These are phyloP conservation scores for Archivesica marissinica DNA, from an alignment of 1,140 invertebrate species.

Conservation along the genomic window DNA sequence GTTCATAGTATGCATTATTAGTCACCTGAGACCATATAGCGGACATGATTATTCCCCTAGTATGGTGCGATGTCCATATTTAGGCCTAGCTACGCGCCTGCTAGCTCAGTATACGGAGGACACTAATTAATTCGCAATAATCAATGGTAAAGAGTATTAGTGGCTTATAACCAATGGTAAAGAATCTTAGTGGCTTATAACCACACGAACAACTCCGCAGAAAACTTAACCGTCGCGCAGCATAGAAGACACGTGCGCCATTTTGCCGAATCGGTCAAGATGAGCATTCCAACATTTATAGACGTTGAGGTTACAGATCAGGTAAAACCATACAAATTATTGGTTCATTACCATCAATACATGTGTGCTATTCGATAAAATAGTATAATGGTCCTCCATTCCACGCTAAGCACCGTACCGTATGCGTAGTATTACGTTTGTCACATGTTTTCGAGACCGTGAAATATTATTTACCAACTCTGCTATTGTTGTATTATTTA, in stretches of 20 bases:
- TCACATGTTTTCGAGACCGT: not conserved
- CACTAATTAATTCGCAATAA: no score
- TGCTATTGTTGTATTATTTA: no score
- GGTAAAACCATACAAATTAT: not conserved
- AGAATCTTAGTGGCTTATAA: no score
- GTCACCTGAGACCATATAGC: no score
- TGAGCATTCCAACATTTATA: slow-evolving; percentile 64
- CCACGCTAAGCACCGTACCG: not conserved
- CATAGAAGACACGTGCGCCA: slow-evolving; percentile 30
- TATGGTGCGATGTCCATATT: no score
- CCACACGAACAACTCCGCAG: not conserved
- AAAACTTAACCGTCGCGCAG: not conserved
- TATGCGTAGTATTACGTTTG: not conserved
- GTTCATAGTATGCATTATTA: no score
- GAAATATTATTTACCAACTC: not conserved
- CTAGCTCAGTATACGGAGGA: no score
- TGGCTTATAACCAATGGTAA: no score
- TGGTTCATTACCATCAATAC: not conserved
- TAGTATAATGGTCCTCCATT: no score
- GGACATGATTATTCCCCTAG: no score
- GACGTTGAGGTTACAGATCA: slow-evolving; percentile 56
- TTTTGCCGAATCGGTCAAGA: slow-evolving; percentile 18
- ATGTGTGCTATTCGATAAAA: not conserved
- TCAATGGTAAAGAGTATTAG: no score
- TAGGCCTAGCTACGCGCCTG: no score